Percentiles rank a stretch among this genome's conserved stretches.
These are phyloP conservation scores for Bombus huntii DNA, from an alignment of 1,140 invertebrate genomes.

Conservation along the genomic window DNA sequence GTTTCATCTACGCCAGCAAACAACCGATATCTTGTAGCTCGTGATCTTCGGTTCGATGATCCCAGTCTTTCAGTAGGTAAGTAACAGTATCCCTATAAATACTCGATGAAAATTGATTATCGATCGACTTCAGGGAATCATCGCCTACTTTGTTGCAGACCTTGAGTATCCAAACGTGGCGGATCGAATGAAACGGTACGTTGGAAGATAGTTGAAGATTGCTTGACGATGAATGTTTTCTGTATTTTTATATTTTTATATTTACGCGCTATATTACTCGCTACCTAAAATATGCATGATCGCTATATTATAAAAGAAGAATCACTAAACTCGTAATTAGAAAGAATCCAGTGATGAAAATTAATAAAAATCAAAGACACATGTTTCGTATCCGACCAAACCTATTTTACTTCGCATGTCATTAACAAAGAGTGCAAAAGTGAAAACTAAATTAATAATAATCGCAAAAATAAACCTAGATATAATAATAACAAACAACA, in stretches of 20 bases:
- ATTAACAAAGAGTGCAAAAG: neutral
- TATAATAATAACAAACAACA: neutral
- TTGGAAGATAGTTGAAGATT: no score
- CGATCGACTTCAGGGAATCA: neutral
- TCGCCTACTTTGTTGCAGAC: neutral
- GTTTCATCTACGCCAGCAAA: neutral
- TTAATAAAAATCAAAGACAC: no score
- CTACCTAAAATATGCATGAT: no score
- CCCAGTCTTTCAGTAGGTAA: neutral
- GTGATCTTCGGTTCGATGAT: conserved; percentile 33
- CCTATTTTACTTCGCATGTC: neutral
- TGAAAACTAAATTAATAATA: neutral
- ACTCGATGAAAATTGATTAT: neutral
- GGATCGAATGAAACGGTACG: neutral
- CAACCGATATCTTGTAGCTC: neutral
- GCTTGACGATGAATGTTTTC: no score
- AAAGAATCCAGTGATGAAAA: no score
- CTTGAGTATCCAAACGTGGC: no score
- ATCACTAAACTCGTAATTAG: no score
- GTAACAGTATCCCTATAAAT: neutral
- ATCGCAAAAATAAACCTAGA: neutral
- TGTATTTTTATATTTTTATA: no score
- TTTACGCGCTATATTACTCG: no score
- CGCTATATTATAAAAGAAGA: no score
- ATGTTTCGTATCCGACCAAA: no score